These are phyloP conservation scores for Thripadectes ignobilis DNA, from an alignment of 2,797 vertebrate species.

Conservation along the genomic window DNA sequence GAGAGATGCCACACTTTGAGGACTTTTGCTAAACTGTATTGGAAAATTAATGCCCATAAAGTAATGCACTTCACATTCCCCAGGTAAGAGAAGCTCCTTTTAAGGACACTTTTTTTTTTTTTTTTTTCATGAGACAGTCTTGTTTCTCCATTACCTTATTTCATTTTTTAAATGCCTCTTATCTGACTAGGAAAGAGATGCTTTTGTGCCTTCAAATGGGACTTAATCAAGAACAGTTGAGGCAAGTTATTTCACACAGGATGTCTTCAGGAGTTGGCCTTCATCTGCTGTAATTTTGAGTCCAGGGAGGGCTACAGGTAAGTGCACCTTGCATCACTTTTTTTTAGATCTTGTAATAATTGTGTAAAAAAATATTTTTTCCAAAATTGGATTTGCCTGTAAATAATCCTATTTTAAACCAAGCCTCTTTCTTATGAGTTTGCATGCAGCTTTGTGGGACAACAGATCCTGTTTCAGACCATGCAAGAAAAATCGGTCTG, in stretches of 20 bases:
- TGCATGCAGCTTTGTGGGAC: background rate
- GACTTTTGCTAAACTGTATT: background rate
- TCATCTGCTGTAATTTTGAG: background rate
- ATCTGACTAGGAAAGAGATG: background rate
- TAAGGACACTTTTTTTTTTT: background rate
- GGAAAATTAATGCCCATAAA: background rate
- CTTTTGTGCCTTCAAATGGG: background rate
- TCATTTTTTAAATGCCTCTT: background rate
- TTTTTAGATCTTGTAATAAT: background rate
- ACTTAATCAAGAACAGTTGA: background rate
- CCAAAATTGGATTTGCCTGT: background rate
- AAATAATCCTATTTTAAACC: background rate
- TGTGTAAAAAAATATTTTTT: background rate
- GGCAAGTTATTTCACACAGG: background rate
- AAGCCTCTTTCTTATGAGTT: background rate
- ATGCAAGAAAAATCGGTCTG: background rate
- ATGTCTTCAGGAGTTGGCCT: background rate
- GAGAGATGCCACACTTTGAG: background rate
- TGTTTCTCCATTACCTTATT: background rate
- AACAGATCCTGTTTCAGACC: background rate
- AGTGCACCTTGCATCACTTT: background rate
- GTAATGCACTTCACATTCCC: background rate
- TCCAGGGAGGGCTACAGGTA: background rate
- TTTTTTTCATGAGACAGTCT: background rate
- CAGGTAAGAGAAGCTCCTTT: background rate